Percentiles rank a stretch among this genome's conserved stretches.
These are phyloP conservation scores for Muscicapa comitata DNA, from an alignment of 2,797 vertebrate genomes.

Conservation along the genomic window DNA sequence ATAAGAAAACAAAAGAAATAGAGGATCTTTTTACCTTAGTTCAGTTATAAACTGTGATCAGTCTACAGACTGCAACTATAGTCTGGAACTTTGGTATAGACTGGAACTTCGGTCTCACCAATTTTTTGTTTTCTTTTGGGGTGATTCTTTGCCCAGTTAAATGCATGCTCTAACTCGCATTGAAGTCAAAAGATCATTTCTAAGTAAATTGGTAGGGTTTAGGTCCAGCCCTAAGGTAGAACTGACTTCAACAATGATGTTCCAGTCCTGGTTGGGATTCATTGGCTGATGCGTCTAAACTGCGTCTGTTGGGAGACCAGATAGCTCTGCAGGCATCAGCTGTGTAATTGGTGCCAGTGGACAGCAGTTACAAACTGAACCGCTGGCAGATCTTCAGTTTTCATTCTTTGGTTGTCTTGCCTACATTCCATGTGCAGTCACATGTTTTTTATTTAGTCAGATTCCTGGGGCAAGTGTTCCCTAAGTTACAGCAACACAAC, in stretches of 20 bases:
- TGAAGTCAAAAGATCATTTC: not conserved
- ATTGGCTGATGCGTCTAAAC: not conserved
- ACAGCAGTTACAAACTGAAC: not conserved
- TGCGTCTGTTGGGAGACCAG: not conserved
- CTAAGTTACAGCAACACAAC: not conserved
- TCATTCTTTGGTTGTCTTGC: not conserved
- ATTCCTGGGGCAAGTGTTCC: conserved; percentile 14
- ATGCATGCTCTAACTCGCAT: not conserved
- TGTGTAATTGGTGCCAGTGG: not conserved
- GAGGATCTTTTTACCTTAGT: not conserved
- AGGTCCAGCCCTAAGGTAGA: not conserved
- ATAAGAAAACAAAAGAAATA: not conserved
- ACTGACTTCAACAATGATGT: not conserved
- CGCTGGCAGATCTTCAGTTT: not conserved
- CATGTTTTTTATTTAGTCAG: not conserved
- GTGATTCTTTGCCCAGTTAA: not conserved
- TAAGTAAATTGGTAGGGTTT: not conserved
- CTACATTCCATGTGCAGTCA: conserved; percentile 37
- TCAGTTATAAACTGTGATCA: not conserved
- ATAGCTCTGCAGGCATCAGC: not conserved
- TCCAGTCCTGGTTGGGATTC: not conserved
- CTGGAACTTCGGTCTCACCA: not conserved
- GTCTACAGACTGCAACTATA: too few relatives aligned
- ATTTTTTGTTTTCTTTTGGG: not conserved
- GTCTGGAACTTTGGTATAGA: not conserved